A percentile compares a stretch with the other conserved stretches of the same genome.
Conservation (phyloP, 2,888 invertebrate species). For the Diplolepis rosae region DNA sequence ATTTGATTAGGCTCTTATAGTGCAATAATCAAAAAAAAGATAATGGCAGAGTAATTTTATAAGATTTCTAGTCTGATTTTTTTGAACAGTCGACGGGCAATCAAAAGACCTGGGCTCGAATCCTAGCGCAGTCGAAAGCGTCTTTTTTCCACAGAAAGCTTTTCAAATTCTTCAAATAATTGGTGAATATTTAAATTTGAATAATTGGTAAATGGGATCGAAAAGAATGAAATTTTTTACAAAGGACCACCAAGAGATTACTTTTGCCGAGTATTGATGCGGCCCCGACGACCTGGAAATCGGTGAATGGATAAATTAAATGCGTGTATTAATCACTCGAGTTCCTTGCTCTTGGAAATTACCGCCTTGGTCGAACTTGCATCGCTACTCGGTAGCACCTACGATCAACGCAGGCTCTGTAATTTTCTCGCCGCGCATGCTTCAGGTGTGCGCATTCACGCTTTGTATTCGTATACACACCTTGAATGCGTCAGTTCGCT, state of each 20-base stretch:
- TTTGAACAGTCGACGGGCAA: too few relatives aligned
- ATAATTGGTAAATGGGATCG: neutral
- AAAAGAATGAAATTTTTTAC: neutral
- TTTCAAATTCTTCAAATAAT: too few relatives aligned
- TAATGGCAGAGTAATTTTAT: too few relatives aligned
- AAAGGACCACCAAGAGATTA: slow-evolving; percentile 15
- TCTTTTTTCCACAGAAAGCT: too few relatives aligned
- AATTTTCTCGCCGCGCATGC: slow-evolving; percentile 66
- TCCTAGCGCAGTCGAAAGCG: too few relatives aligned
- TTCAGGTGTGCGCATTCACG: slow-evolving; percentile 23
- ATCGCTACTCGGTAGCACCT: slow-evolving; percentile 57
- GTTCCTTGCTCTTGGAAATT: slow-evolving; percentile 62
- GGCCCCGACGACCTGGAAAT: slow-evolving; percentile 40
- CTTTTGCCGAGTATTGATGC: neutral
- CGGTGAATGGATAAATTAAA: slow-evolving; percentile 67
- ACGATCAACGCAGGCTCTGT: slow-evolving; percentile 56
- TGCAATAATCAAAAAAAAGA: too few relatives aligned
- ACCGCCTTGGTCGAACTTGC: slow-evolving; percentile 54
- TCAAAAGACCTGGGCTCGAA: too few relatives aligned
- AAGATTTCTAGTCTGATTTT: too few relatives aligned
- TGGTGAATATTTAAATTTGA: neutral
- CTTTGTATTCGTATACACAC: neutral
- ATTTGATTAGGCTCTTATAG: neutral
- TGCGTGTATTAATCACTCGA: slow-evolving; percentile 63
- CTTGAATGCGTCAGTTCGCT: slow-evolving; percentile 3